Conservation (phyloP, 2,113 vertebrate genomes). For the Boleophthalmus pectinirostris region DNA sequence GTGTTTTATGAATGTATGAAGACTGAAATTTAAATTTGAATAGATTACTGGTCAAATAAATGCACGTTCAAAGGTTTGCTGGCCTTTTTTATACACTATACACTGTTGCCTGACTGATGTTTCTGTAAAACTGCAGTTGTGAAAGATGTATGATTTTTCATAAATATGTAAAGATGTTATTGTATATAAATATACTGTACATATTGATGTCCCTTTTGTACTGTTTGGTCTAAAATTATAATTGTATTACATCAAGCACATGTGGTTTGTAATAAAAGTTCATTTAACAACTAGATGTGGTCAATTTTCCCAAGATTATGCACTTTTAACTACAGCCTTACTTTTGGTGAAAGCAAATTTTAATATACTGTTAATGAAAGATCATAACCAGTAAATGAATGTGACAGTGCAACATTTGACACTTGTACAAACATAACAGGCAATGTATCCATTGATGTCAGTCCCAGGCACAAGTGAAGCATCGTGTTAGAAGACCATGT, state of each 20-base stretch:
- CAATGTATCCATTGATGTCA: too few species aligned
- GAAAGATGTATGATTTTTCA: slow-evolving; percentile 75
- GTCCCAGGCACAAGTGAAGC: too few species aligned
- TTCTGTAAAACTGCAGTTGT: slow-evolving; percentile 69
- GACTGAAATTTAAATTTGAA: slow-evolving; percentile 15
- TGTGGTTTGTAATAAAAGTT: slow-evolving; percentile 78
- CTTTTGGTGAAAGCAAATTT: too few species aligned
- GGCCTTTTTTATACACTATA: slow-evolving; percentile 41
- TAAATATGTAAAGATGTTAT: slow-evolving; percentile 74
- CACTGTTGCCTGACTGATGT: slow-evolving; percentile 65
- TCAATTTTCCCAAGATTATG: too few species aligned
- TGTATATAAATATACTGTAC: slow-evolving; percentile 80
- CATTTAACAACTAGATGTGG: slow-evolving; percentile 51
- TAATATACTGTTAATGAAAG: too few species aligned
- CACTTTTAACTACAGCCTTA: too few species aligned
- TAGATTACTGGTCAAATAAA: slow-evolving; percentile 28
- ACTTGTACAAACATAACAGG: too few species aligned
- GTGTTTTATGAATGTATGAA: slow-evolving; percentile 43
- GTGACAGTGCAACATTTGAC: too few species aligned
- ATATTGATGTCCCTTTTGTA: slow-evolving; percentile 77
- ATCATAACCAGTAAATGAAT: too few species aligned
- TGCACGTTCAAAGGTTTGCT: slow-evolving; percentile 34
- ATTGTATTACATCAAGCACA: slow-evolving; percentile 65
- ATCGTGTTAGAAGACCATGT: too few species aligned
- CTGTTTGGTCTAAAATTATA: slow-evolving; percentile 64